Conservation (phyloP, 1,140 invertebrate species). For the Chironomus tepperi region DNA sequence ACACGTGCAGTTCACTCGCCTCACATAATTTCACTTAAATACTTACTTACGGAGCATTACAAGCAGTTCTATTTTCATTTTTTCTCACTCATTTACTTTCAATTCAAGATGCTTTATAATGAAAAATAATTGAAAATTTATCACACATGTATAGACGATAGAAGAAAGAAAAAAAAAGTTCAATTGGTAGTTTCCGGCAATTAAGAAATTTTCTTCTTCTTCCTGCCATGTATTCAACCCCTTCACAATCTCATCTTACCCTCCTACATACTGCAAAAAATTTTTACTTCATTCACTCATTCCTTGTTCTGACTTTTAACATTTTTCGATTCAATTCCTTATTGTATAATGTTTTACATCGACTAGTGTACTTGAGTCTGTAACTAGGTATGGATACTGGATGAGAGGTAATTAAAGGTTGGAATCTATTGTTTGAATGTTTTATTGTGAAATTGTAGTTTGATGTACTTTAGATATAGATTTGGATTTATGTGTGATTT, state of each 20-base stretch:
- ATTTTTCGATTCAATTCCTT: no score
- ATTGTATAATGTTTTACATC: no score
- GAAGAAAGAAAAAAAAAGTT: neutral
- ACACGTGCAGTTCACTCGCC: neutral
- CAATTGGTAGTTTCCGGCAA: conserved; percentile 19
- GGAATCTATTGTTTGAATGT: no score
- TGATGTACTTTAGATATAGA: no score
- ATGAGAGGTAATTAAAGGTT: no score
- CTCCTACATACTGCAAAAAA: no score
- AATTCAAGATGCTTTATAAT: conserved; percentile 16
- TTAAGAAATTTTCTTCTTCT: neutral
- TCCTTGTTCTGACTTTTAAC: no score
- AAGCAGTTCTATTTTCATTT: neutral
- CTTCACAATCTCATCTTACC: neutral
- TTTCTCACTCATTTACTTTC: neutral
- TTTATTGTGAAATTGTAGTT: no score
- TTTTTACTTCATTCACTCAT: no score
- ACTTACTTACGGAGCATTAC: neutral
- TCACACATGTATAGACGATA: conserved; percentile 1
- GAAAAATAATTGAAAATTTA: conserved; percentile 22
- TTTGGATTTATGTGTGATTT: no score
- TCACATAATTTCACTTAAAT: neutral
- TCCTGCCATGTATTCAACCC: neutral
- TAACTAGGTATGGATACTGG: no score
- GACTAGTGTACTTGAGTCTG: no score